Evolutionary conservation across 1,140 invertebrate species (phyloP).

Genomic region (Cyclargus thomasi): DNA sequence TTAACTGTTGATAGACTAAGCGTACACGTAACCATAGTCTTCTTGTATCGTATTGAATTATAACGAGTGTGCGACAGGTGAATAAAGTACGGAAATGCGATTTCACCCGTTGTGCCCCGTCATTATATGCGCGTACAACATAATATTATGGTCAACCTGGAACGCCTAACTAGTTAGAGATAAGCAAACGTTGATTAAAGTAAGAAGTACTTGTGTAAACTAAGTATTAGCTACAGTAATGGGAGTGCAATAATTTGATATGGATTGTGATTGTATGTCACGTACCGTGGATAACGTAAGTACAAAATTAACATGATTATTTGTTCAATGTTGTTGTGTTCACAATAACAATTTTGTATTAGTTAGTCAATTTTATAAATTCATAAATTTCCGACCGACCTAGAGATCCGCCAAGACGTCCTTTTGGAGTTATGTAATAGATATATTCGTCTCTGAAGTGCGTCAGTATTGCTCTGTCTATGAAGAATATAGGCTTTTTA

Average conservation of each 20-base stretch:
- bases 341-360: not conserved
- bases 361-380: not conserved
- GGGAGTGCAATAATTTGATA: not conserved
- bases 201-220: not conserved
- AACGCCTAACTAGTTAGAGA: not conserved
- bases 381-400: too few species aligned
- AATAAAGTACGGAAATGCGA: too few species aligned
- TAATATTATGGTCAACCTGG: not conserved
- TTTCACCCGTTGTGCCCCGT: not conserved
- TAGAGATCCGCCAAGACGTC: too few species aligned
- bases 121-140: not conserved
- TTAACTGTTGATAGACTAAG: too few species aligned
- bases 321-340: not conserved
- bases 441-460: too few species aligned
- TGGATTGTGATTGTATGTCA: not conserved
- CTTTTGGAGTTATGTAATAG: too few species aligned
- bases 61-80: too few species aligned
- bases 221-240: not conserved
- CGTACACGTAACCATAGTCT: too few species aligned
- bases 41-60: too few species aligned
- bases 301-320: not conserved
- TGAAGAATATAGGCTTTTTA: too few species aligned
- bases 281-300: conserved; percentile 5
- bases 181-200: not conserved
- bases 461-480: too few species aligned